Evolutionary conservation across 2,113 vertebrate species (phyloP), one percentile per base, ranked within the genome.

Genomic region (Glaucomys volans): DNA sequence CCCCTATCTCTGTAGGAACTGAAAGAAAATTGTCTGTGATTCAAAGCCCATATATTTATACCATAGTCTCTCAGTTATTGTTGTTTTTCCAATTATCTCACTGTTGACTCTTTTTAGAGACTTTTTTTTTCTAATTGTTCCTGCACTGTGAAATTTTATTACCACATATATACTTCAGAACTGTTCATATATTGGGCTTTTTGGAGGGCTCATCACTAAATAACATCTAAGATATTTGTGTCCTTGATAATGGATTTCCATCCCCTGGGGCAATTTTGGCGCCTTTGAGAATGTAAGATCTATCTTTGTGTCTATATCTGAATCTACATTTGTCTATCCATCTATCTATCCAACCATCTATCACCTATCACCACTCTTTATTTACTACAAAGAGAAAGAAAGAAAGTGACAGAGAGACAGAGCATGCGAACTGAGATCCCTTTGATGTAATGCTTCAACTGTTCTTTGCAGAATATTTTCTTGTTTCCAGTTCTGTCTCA

Each of bases 391-490:
- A 75, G 9, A 71, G 4, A 40, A 13, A 69, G 4, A 24, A 6
- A 52, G 37, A 91, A 10, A 80, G 22, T 69, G 42, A 28, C 4
- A 28, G 2, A 14, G 18, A 77, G 72, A 75, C 4, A 4, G 17
- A 5, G 16, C 17, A 32, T 40, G 17, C 10, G 17, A 90, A 0
- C 0, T 76, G 57, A 71, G 20, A 1, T 81, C 11, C 44, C 4
- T 85, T 69, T 71, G 40, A 67, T 74, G n/a, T 59, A 42, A 2
- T 54, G 22, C 22, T 77, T 93, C 54, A 67, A 54, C 14, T 40
- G 32, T 14, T 83, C 26, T 89, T 64, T 91, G 84, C 12, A 59
- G n/a, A 62, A 52, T 59, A 18, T 94, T 94, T 85, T 81, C 9
- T 59, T 57, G 1, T 69, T 90, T 71, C 47, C n/a, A 79, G 26